Percentiles rank a stretch among this genome's conserved stretches.
Evolutionary conservation across 2,888 invertebrate genomes (phyloP).

Genomic region (Lochmaea capreae): DNA sequence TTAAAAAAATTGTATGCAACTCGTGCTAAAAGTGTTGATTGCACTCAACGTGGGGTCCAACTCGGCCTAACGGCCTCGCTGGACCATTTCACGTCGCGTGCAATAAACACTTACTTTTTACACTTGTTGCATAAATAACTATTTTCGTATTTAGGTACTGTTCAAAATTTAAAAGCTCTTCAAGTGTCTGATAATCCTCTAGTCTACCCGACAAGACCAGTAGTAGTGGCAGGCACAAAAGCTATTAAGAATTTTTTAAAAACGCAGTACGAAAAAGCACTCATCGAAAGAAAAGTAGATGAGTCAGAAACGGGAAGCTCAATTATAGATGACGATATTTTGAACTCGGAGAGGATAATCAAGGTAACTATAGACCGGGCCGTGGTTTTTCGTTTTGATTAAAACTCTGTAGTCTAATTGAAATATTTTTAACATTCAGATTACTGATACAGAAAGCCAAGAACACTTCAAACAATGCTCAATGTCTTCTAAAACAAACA

Average conservation of each 20-base stretch:
- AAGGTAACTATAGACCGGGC: background rate
- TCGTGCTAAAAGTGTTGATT: no score
- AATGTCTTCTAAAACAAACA: background rate
- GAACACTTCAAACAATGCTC: background rate
- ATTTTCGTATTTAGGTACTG: conserved; percentile 62
- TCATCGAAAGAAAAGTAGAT: conserved; percentile 37
- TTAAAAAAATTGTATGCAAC: no score
- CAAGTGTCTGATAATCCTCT: conserved; percentile 74
- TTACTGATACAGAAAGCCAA: conserved; percentile 4
- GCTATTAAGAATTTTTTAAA: conserved; percentile 57
- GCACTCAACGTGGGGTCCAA: no score
- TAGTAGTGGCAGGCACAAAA: conserved; percentile 68
- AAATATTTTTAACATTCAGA: background rate
- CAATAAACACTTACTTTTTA: no score
- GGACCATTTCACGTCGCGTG: no score
- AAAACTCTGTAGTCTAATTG: no score
- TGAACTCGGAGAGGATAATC: background rate
- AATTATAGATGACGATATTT: conserved; percentile 8
- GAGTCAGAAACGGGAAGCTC: conserved; percentile 35
- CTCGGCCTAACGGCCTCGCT: no score
- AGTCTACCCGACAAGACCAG: conserved; percentile 68
- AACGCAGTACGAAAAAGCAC: conserved; percentile 53
- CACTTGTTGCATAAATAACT: no score
- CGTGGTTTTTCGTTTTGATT: background rate
- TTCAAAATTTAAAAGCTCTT: conserved; percentile 71